Evolutionary conservation across 2,888 invertebrate species (phyloP), one percentile per base, ranked within the genome.

Genomic region (Lysandra coridon): DNA sequence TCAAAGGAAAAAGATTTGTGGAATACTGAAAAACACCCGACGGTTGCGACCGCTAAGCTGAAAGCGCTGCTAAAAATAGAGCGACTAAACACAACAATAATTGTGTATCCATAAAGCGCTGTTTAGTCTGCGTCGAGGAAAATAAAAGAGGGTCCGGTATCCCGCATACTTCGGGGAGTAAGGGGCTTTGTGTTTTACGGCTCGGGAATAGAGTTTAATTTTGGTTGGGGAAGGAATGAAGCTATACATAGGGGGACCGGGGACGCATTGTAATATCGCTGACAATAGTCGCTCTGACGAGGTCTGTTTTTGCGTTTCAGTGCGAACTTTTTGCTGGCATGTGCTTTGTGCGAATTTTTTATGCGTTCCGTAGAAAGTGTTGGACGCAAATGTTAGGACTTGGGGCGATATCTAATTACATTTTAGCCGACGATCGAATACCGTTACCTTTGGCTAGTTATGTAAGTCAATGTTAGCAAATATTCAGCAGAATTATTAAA

Each of bases 221-320:
- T 87, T 0, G 64, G 4, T 80, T 83, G 83, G 12, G 17, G 57
- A 75, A 44, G 78, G 87, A 90, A 90, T 88, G 90, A 90, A 88
- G 87, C 87, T 85, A 86, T 87, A 89, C 91, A 91, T 92, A 93
- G 89, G 91, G 91, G 88, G 87, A 88, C 91, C 88, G 91, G 93
- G 92, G 92, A 92, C 93, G 89, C 90, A 88, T 88, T 86, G 90
- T 90, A 90, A 91, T 90, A 89, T 89, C 85, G 87, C 84, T 87
- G 87, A 94, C 94, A 94, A 94, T 91, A 88, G 93, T 85, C 85
- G 87, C 94, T 94, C 94, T 88, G 89, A 88, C 94, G 84, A 86
- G 84, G 81, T 83, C 84, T 85, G 87, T 91, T 92, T 93, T 92
- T 92, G 91, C 90, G 84, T 87, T 84, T 87, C 86, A 88, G 89